These are phyloP conservation scores for Aleiodes alternator DNA, from an alignment of 2,888 invertebrate genomes.

Conservation along the genomic window DNA sequence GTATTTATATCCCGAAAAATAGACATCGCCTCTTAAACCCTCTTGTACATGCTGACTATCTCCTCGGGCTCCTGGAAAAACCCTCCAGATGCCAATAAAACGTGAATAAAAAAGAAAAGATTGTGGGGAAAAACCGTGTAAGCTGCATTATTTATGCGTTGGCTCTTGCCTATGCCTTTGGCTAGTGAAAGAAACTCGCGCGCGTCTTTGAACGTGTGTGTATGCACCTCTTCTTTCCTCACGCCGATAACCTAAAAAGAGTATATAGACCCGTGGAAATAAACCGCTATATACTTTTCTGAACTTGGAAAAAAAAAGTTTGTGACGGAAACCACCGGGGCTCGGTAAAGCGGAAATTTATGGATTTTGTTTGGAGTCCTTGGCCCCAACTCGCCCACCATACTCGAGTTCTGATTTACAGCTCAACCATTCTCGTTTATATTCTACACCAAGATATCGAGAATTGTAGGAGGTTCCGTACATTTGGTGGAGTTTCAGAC, in stretches of 20 bases:
- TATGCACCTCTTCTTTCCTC: not conserved
- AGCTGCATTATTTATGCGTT: slow-evolving; percentile 58
- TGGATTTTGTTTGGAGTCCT: slow-evolving; percentile 73
- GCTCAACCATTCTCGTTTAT: slow-evolving; percentile 59
- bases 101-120: too few relatives aligned
- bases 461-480: not conserved
- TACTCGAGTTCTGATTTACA: slow-evolving; percentile 68
- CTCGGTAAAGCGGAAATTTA: slow-evolving; percentile 72
- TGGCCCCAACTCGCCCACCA: slow-evolving; percentile 50
- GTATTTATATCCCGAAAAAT: slow-evolving; percentile 6
- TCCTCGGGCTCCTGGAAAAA: slow-evolving; percentile 19
- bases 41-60: not conserved
- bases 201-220: slow-evolving; percentile 33
- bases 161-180: slow-evolving; percentile 27
- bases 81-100: slow-evolving; percentile 35
- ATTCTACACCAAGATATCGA: slow-evolving; percentile 50
- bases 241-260: slow-evolving; percentile 24
- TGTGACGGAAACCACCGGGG: slow-evolving; percentile 72
- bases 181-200: slow-evolving; percentile 31
- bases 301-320: slow-evolving; percentile 68
- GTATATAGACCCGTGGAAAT: slow-evolving; percentile 1
- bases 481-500: not conserved
- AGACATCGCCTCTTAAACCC: not conserved
- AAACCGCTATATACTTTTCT: slow-evolving; percentile 64
- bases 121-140: slow-evolving; percentile 12